Percentiles rank a stretch among this genome's conserved stretches.
phyloP scores from a whole-genome alignment of 1,140 invertebrate genomes.

The Leguminivora glycinivorella region DNA sequence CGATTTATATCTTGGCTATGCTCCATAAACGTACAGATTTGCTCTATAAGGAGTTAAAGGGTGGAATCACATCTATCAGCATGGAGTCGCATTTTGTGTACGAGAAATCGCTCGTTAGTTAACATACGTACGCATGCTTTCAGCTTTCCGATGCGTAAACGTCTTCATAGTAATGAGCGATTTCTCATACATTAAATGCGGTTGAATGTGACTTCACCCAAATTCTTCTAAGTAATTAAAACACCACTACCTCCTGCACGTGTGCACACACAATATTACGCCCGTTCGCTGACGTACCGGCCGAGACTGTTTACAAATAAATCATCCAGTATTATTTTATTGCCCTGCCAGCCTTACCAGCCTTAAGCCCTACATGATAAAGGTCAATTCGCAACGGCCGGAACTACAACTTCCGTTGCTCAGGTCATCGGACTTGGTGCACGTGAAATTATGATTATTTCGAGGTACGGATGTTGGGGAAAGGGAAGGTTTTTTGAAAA shows the following conservation, averaged over 20 bases:
- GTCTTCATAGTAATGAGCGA: no score
- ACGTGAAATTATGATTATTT: conserved; percentile 37
- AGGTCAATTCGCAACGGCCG: background rate
- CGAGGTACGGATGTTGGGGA: conserved; percentile 35
- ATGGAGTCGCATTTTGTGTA: no score
- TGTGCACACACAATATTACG: conserved; percentile 52
- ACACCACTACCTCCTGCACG: conserved; percentile 22
- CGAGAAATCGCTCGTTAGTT: no score
- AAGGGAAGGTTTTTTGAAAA: conserved; percentile 30
- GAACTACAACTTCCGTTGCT: conserved; percentile 9
- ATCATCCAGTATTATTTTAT: conserved; percentile 70
- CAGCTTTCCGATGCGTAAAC: no score
- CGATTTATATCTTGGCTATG: no score
- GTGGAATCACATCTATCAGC: no score
- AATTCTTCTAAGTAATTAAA: conserved; percentile 18
- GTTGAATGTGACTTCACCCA: no score
- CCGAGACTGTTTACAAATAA: conserved; percentile 69
- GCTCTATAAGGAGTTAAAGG: no score
- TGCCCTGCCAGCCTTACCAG: conserved; percentile 42
- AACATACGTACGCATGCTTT: no score
- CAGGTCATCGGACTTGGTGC: conserved; percentile 33
- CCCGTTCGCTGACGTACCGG: conserved; percentile 48
- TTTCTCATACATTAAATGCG: no score
- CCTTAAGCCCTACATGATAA: background rate
- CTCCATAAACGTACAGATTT: no score